phyloP scores from a whole-genome alignment of 1,140 invertebrate species.

The Ips typographus region DNA sequence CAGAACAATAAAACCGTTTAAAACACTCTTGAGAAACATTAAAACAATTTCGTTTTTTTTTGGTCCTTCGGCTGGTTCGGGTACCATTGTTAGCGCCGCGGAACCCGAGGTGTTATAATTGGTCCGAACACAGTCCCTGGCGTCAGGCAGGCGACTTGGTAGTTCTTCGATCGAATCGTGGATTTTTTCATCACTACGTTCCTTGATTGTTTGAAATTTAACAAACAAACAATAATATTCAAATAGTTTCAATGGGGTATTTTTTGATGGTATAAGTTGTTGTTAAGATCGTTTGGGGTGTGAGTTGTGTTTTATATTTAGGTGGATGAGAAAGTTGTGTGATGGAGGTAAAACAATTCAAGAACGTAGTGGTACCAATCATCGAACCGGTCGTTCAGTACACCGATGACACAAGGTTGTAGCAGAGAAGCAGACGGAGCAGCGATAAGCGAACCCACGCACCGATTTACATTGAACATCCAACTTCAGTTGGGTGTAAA shows the following conservation, averaged over 20 bases:
- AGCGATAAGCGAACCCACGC: constrained; percentile 34
- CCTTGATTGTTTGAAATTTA: background rate
- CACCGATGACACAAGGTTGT: constrained; percentile 31
- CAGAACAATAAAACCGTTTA: background rate
- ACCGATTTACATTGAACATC: constrained; percentile 35
- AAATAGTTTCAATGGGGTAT: no score
- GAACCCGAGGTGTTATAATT: constrained; percentile 40
- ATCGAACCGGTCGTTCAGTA: constrained; percentile 15
- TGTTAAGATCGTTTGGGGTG: no score
- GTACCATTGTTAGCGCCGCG: constrained; percentile 36
- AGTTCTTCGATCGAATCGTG: constrained; percentile 26
- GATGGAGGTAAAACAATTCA: no score
- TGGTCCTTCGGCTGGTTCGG: constrained; percentile 13
- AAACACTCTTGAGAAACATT: constrained; percentile 2
- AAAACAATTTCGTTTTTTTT: constrained; percentile 20
- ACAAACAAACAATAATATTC: no score
- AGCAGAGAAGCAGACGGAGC: constrained; percentile 20
- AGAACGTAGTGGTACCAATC: no score
- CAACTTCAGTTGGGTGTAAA: constrained; percentile 26
- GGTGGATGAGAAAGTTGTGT: no score
- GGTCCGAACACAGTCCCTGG: constrained; percentile 34
- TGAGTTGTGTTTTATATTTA: background rate
- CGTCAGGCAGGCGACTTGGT: constrained; percentile 35
- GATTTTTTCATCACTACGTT: background rate
- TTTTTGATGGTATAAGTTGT: no score